These are phyloP conservation scores for Hippocampus kuda DNA, from an alignment of 2,797 vertebrate species.

Conservation along the genomic window DNA sequence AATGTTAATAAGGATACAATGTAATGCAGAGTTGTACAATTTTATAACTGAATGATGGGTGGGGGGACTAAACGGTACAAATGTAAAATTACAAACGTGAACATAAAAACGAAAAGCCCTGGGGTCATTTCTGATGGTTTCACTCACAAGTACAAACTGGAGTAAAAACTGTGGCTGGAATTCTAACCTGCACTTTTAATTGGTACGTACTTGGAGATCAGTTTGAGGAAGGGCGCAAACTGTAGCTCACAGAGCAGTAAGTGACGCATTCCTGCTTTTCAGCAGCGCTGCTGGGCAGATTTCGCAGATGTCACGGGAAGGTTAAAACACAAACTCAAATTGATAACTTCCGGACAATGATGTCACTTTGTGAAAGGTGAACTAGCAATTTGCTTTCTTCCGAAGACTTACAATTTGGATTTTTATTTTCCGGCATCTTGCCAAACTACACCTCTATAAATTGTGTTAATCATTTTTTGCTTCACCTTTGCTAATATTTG, in stretches of 20 bases:
- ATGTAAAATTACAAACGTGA: neutral
- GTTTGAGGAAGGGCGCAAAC: conserved; percentile 5
- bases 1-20: too few relatives aligned
- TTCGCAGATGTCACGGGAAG: conserved; percentile 35
- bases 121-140: neutral
- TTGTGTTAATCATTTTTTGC: neutral
- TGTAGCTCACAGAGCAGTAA: conserved; percentile 9
- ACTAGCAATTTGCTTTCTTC: conserved; percentile 2
- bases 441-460: neutral
- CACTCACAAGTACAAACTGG: neutral
- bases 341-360: conserved; percentile 27
- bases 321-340: conserved; percentile 35
- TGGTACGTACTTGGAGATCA: neutral
- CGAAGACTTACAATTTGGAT: neutral
- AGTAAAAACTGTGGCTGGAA: neutral
- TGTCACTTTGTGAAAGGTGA: neutral
- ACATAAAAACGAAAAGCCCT: neutral
- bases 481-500: neutral
- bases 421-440: neutral
- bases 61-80: neutral
- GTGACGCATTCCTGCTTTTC: conserved; percentile 60
- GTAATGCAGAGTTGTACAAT: too few relatives aligned
- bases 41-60: too few relatives aligned
- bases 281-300: conserved; percentile 44
- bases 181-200: neutral